Evolutionary conservation across 2,113 vertebrate genomes (phyloP), one percentile per base, ranked within the genome.

Genomic region (Microcebus murinus): DNA sequence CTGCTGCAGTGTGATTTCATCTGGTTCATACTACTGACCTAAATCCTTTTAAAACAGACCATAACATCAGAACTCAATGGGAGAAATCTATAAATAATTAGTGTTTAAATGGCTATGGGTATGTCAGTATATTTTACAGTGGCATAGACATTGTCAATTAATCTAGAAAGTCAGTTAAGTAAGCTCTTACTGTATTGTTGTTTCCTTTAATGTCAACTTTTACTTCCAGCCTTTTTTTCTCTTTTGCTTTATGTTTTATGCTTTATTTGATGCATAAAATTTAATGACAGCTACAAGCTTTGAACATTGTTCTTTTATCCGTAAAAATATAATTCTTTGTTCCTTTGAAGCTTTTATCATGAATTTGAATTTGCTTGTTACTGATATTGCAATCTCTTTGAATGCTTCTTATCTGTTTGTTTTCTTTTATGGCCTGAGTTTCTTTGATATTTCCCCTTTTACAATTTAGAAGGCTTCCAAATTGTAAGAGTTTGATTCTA

Each of bases 331-430:
- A 21, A 55, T 91, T 88, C 34, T 94, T 94, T 77, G 42, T 95
- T 84, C n/a, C 59, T 94, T 96, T 95, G 77, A 95, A 94, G 73
- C 1, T 95, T 85, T 91, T 55, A 91, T 25, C 74, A 95, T 93
- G 59, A 83, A 85, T 81, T 82, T 94, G 82, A 94, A 63, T 88
- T 90, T 63, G 25, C 73, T 67, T 88, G 59, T 81, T 73, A 68
- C 14, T 77, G 71, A 77, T 94, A 42, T 12, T 82, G 29, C 52
- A 91, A 42, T 12, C 6, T 52, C 45, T 82, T 39, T 71, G 57
- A 55, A 85, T 84, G 2, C 11, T 57, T 13, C 55, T 93, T 93
- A 92, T 77, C 14, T 82, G 20, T 95, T 85, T 59, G 63, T 15
- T 93, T 95, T 96, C 77, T 95, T 91, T 95, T 50, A 52, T 83